Base-by-base conservation (phyloP, 2,797 vertebrate species). In the Enteromius argenteus region DNA sequence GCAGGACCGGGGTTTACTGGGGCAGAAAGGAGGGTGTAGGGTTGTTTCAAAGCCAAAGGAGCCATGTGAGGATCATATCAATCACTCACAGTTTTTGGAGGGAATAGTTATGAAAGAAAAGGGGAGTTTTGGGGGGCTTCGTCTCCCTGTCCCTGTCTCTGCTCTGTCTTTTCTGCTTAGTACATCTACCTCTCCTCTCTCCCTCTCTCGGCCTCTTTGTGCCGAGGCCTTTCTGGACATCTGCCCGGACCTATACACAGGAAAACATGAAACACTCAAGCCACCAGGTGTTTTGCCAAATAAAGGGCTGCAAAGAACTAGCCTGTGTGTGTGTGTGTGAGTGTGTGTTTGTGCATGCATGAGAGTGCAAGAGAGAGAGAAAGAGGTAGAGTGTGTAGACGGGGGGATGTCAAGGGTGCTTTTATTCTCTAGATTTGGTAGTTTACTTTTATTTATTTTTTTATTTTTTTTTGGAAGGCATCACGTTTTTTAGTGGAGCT, bases 241-340 rank as follows among this genome's bases (percentile, higher is more conserved):
- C 96, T 98, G 97, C 97, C 97, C 96, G 96, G 96, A 96, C 97
- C 95, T 96, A 97, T 97, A 97, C 95, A 94, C 93, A 93, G 92
- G 90, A 92, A 94, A 95, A 94, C 94, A 94, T 94, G 92, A 95
- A 95, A 94, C 94, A 93, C 94, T 94, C 94, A 93, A 94, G 92
- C 93, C 93, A 92, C 94, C 85, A 93, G 94, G 93, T 93, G 86
- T 91, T 90, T 91, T 89, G 93, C 94, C 94, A 95, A 94, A 94
- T 93, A 94, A 94, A 95, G 92, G 92, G 91, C 93, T 93, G 92
- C 91, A 88, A 92, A 95, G 94, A 94, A 93, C 92, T 93, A 92
- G 94, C 93, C 94, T 93, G 94, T 94, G 90, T 86, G 64, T 93
- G 90, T 92, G 68, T 67, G 60, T 58, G 39, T 44, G 49, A 51